Percentiles rank a stretch among this genome's conserved stretches.
Conservation (phyloP, 2,888 invertebrate species). For the Leptinotarsa rubiginosa region DNA sequence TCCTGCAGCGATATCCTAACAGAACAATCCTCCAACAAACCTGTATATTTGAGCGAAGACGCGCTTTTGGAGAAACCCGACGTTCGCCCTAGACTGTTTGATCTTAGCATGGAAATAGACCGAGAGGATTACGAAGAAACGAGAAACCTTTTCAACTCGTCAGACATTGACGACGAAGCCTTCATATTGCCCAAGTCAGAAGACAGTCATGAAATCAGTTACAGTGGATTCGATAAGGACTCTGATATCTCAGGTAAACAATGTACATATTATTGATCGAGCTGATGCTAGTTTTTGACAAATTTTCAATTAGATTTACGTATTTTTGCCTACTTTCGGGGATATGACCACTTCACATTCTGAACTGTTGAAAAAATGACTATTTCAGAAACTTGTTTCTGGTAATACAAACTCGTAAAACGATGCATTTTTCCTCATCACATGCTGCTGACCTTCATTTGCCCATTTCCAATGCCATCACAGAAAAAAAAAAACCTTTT, state of each 20-base stretch:
- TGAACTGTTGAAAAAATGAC: no score
- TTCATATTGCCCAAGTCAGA: constrained; percentile 26
- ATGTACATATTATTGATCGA: no score
- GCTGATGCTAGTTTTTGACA: no score
- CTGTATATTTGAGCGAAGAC: constrained; percentile 61
- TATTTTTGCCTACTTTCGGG: no score
- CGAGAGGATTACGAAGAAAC: constrained; percentile 48
- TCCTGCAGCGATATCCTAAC: constrained; percentile 40
- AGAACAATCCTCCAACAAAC: constrained; percentile 40
- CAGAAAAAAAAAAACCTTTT: no score
- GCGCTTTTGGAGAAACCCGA: constrained; percentile 61
- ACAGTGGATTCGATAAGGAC: constrained; percentile 34
- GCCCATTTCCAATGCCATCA: no score
- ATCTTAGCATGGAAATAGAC: constrained; percentile 39
- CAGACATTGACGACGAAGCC: constrained; percentile 44
- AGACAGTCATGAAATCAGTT: constrained; percentile 36
- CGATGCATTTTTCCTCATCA: no score
- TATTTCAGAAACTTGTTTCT: no score
- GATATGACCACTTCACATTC: no score
- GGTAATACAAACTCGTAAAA: no score
- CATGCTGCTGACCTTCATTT: no score
- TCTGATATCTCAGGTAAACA: constrained; percentile 16
- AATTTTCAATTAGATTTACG: no score
- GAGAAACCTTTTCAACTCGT: constrained; percentile 45
- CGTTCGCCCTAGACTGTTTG: constrained; percentile 27